Base-by-base conservation (phyloP, 2,113 vertebrate species). In the Strigops habroptila region DNA sequence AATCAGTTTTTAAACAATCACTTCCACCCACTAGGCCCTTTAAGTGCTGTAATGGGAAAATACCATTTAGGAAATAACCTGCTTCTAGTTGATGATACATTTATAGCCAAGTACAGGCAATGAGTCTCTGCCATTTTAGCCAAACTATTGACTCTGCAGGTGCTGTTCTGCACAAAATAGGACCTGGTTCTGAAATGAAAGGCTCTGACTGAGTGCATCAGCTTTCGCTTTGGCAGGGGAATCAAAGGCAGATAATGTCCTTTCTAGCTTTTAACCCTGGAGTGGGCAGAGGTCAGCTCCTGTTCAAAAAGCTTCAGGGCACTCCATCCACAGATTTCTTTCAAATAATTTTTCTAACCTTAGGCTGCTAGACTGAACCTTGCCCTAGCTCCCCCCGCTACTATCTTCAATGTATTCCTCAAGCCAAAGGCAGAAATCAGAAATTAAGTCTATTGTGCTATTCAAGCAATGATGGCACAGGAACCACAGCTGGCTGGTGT, bases 231-330 rank as follows among this genome's bases (percentile, higher is more conserved):
- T 37, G 55, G 46, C 51, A 70, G 7, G 14, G 19, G 55, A 94
- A 91, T 91, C 77, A 86, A 93, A 96, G 55, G 49, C 52, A 92
- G 60, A 62, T 78, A 67, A 94, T 62, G 25, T 46, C 31, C 55
- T 91, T 70, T 63, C 60, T 88, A 70, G 46, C 83, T 96, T 95
- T 90, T 83, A 94, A 88, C 55, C 68, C 73, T 68, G 69, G 35
- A 81, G 21, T 24, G 68, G 82, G n/a, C 60, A 92, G 53, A 16
- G 51, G 43, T 90, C 64, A 86, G 49, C 17, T 86, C 63, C 49
- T 74, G 14, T 67, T 86, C 10, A 14, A 84, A 95, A 86, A 83
- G 10, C 64, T 83, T 43, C 23, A 46, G 69, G 46, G 37, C 39
- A 62, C 30, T 79, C 52, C 59, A 46, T 43, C 46, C 57, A 67